Conservation (phyloP, 2,888 invertebrate species). For the Calephelis perditalis region DNA sequence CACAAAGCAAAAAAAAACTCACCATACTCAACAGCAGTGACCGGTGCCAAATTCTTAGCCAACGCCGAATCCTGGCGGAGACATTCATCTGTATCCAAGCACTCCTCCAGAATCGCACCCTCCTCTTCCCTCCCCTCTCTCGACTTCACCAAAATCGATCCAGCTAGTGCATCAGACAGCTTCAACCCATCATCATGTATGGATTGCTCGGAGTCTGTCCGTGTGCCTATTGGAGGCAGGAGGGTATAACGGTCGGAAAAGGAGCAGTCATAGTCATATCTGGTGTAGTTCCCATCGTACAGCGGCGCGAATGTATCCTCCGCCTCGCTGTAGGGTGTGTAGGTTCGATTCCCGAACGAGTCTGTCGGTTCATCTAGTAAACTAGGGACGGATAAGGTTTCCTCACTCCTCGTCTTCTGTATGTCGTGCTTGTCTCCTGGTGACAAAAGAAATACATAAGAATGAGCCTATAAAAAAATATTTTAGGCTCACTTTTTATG, state of each 20-base stretch:
- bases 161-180: slow-evolving; percentile 41
- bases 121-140: slow-evolving; percentile 36
- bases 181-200: slow-evolving; percentile 38
- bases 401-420: slow-evolving; percentile 68
- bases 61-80: slow-evolving; percentile 36
- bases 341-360: slow-evolving; percentile 33
- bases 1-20: slow-evolving; percentile 30
- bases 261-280: slow-evolving; percentile 55
- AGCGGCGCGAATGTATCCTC: slow-evolving; percentile 47
- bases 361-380: slow-evolving; percentile 44
- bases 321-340: slow-evolving; percentile 39
- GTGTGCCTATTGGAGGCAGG: slow-evolving; percentile 50
- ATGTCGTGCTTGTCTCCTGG: slow-evolving; percentile 52
- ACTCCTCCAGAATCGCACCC: slow-evolving; percentile 48
- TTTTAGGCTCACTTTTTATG: no score
- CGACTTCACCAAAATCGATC: slow-evolving; percentile 43
- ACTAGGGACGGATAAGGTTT: slow-evolving; percentile 53
- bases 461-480: slow-evolving; percentile 1
- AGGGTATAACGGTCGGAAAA: slow-evolving; percentile 52
- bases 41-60: slow-evolving; percentile 40
- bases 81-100: slow-evolving; percentile 35
- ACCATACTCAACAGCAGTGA: slow-evolving; percentile 49
- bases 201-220: slow-evolving; percentile 41
- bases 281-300: slow-evolving; percentile 49
- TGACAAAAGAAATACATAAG: slow-evolving; percentile 2